Evolutionary conservation across 2,113 vertebrate genomes (phyloP).

Genomic region (Nothobranchius kuhntae): DNA sequence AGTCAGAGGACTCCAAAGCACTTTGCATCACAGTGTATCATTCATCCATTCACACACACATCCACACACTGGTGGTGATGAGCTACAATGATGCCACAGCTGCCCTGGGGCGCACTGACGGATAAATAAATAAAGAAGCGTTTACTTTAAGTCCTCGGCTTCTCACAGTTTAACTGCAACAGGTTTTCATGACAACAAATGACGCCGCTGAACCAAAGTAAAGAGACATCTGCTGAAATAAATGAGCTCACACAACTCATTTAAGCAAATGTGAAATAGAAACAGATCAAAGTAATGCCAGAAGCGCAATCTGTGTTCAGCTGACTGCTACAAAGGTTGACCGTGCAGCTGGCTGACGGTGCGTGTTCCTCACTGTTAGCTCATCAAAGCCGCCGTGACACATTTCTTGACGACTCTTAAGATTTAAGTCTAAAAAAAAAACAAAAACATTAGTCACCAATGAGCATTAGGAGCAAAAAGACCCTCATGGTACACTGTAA

Average conservation of each 20-base stretch:
- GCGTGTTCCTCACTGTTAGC: conserved; percentile 13
- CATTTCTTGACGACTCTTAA: conserved; percentile 32
- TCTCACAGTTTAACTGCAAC: conserved; percentile 28
- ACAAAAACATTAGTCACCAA: conserved; percentile 17
- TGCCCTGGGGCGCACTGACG: too few species aligned
- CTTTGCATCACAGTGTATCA: too few species aligned
- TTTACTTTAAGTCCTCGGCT: conserved; percentile 25
- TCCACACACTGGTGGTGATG: too few species aligned
- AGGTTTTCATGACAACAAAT: conserved; percentile 30
- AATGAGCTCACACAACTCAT: conserved; percentile 37
- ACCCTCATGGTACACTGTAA: conserved; percentile 25
- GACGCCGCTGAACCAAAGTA: conserved; percentile 2
- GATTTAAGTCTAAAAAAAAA: conserved; percentile 19
- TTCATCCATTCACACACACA: too few species aligned
- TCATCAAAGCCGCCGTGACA: conserved; percentile 28
- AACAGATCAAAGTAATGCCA: conserved; percentile 45
- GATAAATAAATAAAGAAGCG: background rate
- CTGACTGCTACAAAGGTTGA: conserved; percentile 37
- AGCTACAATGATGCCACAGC: too few species aligned
- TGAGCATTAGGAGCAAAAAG: background rate
- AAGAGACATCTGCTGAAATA: conserved; percentile 37
- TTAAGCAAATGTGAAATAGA: conserved; percentile 55
- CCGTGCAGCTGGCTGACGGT: conserved; percentile 8
- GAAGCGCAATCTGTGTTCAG: conserved; percentile 53
- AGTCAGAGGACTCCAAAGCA: too few species aligned